A percentile compares a stretch with the other conserved stretches of the same genome.
These are phyloP conservation scores for Fulica atra DNA, from an alignment of 2,113 vertebrate species.

Conservation along the genomic window DNA sequence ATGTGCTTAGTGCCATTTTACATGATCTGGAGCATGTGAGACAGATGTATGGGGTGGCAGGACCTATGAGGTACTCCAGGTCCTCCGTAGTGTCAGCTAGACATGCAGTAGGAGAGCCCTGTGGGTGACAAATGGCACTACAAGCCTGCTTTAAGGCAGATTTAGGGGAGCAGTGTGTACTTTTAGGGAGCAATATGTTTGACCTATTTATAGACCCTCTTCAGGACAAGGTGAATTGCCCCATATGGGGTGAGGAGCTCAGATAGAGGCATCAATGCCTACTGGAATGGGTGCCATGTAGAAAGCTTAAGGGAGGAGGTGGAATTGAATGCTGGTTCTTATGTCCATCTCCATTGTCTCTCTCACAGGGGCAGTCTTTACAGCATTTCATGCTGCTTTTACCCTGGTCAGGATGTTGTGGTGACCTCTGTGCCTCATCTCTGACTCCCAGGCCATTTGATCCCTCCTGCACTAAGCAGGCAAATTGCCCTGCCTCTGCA, in stretches of 20 bases:
- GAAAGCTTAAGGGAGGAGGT: background rate
- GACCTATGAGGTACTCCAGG: background rate
- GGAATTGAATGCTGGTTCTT: background rate
- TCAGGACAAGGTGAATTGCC: background rate
- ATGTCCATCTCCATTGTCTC: background rate
- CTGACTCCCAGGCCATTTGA: background rate
- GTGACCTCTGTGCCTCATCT: background rate
- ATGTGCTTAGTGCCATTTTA: background rate
- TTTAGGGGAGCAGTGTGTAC: background rate
- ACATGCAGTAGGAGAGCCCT: accelerated
- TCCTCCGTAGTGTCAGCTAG: background rate
- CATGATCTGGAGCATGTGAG: background rate
- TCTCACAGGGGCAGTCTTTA: background rate
- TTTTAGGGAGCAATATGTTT: background rate
- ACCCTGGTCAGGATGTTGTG: accelerated
- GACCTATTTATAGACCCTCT: background rate
- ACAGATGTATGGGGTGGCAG: background rate
- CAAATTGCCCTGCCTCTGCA: background rate
- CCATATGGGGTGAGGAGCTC: background rate
- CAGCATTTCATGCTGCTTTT: background rate
- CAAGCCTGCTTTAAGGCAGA: background rate
- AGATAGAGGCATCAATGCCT: background rate
- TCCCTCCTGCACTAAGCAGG: background rate
- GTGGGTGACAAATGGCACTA: background rate
- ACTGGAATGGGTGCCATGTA: background rate